phyloP scores from a whole-genome alignment of 2,113 vertebrate genomes.

The Plectropomus leopardus region DNA sequence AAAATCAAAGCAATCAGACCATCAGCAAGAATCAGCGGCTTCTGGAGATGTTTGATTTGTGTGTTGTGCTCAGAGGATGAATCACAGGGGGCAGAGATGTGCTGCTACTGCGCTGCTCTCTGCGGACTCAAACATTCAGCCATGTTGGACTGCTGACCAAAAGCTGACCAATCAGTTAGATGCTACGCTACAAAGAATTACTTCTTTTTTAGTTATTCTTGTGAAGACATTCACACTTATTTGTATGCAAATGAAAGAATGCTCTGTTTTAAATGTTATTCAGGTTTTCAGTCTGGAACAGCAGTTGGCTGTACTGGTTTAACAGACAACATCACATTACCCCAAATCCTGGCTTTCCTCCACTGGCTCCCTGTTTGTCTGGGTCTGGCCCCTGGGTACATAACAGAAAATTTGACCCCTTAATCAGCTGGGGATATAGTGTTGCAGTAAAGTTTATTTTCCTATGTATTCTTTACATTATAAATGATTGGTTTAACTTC shows the following conservation, averaged over 20 bases:
- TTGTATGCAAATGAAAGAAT: background rate
- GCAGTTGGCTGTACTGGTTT: too few species aligned
- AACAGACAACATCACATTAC: too few species aligned
- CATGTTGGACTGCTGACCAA: background rate
- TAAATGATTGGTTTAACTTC: too few species aligned
- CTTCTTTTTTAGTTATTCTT: background rate
- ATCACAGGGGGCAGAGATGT: background rate
- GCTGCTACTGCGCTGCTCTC: background rate
- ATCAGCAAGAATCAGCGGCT: slow-evolving; percentile 3
- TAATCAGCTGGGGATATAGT: too few species aligned
- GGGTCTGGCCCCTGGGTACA: too few species aligned
- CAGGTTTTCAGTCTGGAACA: too few species aligned
- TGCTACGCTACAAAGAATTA: background rate
- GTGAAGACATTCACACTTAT: too few species aligned
- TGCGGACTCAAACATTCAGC: background rate
- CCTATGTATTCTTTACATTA: too few species aligned
- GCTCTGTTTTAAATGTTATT: background rate
- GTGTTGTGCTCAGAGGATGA: background rate
- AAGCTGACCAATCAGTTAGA: background rate
- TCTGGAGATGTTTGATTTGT: background rate
- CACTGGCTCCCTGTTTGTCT: too few species aligned
- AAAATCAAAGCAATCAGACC: slow-evolving; percentile 22
- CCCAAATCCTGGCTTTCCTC: too few species aligned
- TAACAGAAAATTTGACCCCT: too few species aligned
- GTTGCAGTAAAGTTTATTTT: too few species aligned